Conservation (phyloP, 64 coral and sea anemone genomes). For the Hydrozoanthus tunicans region DNA sequence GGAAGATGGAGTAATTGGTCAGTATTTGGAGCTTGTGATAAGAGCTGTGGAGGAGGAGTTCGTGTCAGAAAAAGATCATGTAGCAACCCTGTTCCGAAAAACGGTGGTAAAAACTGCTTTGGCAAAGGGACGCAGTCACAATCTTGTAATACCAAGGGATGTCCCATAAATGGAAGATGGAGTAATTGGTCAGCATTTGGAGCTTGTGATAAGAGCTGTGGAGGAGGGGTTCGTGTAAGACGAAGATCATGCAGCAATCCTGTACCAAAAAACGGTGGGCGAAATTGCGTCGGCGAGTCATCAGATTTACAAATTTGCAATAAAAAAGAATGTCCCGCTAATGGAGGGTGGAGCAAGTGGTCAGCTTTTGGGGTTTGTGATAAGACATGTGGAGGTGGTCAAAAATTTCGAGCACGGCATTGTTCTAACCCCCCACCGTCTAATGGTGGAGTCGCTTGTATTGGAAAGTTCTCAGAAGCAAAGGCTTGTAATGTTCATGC, state of each 20-base stretch:
- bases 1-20: too few relatives aligned
- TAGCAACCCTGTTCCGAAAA: constrained; percentile 19
- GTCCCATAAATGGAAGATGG: constrained; percentile 54
- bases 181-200: background rate
- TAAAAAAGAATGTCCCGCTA: background rate
- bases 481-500: constrained; percentile 33
- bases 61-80: constrained; percentile 34
- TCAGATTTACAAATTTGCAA: background rate
- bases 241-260: background rate
- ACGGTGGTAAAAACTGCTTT: too few relatives aligned
- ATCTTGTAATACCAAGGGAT: constrained; percentile 24
- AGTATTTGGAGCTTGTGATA: too few relatives aligned
- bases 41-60: constrained; percentile 21
- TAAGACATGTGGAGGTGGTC: constrained; percentile 30
- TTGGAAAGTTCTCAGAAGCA: constrained; percentile 17
- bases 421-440: constrained; percentile 45
- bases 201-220: constrained; percentile 38
- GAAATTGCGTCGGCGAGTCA: background rate
- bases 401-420: background rate
- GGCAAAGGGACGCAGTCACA: too few relatives aligned
- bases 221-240: background rate
- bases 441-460: constrained; percentile 1
- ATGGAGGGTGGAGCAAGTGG: constrained; percentile 32
- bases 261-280: background rate
- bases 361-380: constrained; percentile 14